Evolutionary conservation across 2,797 vertebrate species (phyloP), one percentile per base, ranked within the genome.

Genomic region (Tragelaphus oryx): DNA sequence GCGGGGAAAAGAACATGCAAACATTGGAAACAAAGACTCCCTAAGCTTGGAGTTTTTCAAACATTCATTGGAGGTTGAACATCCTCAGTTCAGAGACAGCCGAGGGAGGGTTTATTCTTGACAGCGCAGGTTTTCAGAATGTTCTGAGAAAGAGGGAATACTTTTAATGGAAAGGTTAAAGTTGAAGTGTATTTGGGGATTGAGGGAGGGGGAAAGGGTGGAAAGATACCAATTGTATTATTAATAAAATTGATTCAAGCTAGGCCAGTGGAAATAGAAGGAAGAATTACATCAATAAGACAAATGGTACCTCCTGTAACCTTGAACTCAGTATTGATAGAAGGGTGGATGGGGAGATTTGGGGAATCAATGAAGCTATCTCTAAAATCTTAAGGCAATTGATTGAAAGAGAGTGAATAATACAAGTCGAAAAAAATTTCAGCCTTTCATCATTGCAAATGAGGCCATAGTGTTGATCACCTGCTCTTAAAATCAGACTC

Each of bases 221-320:
- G 89, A 97, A 96, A 96, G 85, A 84, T 44, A 81, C 28, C 52
- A 82, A 44, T 44, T 96, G 10, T 87, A 87, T 96, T 98, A 94
- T 97, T 97, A 97, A 97, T 97, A 98, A 97, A 96, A 97, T 96
- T 94, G 37, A 96, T 96, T 65, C 52, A 80, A 92, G 46, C 2
- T 86, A 93, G 59, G 94, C 92, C 17, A 68, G 76, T 68, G 92
- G 71, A 85, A 83, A 1, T 1, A 90, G 68, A 41, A 83, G 41
- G 82, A 96, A 88, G 93, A 97, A 97, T 95, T 76, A 85, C 93
- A 97, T 97, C 37, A 98, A 89, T 96, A 93, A 97, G 93, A 97
- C 28, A 87, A 97, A 97, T 95, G 68, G 87, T 96, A 96, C 96
- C 71, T 97, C 44, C 60, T 78, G 54, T 79, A 93, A 97, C 48